Conservation (phyloP, 2,113 vertebrate genomes). For the Antechinus flavipes region DNA sequence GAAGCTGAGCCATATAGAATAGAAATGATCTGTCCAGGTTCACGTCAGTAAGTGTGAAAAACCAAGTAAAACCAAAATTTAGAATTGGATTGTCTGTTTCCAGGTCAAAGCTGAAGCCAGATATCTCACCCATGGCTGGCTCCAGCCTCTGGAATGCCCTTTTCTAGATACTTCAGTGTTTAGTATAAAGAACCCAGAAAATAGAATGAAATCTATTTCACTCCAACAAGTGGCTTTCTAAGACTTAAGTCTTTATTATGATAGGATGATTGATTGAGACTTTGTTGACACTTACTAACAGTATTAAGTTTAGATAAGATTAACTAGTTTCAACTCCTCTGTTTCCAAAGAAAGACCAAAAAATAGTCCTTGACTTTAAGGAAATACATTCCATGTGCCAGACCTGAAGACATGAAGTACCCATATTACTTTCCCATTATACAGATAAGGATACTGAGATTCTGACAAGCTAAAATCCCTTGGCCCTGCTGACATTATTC, state of each 20-base stretch:
- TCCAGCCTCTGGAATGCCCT: not conserved
- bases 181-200: not conserved
- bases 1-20: not conserved
- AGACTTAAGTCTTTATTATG: not conserved
- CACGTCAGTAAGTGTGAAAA: not conserved
- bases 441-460: not conserved
- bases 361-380: not conserved
- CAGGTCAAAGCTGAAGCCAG: not conserved
- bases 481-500: not conserved
- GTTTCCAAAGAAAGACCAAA: not conserved
- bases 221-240: not conserved
- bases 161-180: not conserved
- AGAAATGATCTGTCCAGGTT: not conserved
- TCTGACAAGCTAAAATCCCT: not conserved
- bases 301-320: not conserved
- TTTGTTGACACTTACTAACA: not conserved
- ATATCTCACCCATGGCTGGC: not conserved
- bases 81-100: not conserved
- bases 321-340: not conserved
- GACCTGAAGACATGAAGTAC: not conserved
- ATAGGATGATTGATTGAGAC: not conserved
- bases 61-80: not conserved
- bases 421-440: not conserved
- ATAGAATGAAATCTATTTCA: not conserved
- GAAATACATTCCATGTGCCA: not conserved